Percentiles rank a stretch among this genome's conserved stretches.
phyloP scores from a whole-genome alignment of 2,797 vertebrate genomes.

The Trachurus trachurus region DNA sequence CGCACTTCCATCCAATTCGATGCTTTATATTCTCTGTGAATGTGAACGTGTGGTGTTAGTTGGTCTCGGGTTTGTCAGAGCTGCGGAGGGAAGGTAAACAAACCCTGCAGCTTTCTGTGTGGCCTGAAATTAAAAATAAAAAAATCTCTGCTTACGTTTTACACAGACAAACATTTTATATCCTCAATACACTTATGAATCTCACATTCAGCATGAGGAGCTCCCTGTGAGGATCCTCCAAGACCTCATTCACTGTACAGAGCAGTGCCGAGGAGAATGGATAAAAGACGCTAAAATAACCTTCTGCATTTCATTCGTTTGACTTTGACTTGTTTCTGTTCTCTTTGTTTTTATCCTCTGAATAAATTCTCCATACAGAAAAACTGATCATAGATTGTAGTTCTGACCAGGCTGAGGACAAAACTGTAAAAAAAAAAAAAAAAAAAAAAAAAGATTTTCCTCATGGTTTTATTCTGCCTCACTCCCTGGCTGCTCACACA shows the following conservation, averaged over 20 bases:
- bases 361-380: constrained; percentile 7
- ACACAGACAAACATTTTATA: constrained; percentile 56
- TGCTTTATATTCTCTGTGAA: not conserved
- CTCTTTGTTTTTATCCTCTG: constrained; percentile 7
- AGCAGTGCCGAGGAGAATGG: not conserved
- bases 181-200: constrained; percentile 39
- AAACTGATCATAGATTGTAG: not conserved
- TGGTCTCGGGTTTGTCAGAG: constrained; percentile 2
- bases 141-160: constrained; percentile 39
- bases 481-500: constrained; percentile 19
- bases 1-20: not conserved
- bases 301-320: constrained; percentile 22
- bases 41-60: not conserved
- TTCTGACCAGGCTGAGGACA: not conserved
- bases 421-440: too few relatives aligned
- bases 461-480: not conserved
- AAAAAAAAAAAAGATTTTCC: too few relatives aligned
- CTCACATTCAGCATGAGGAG: constrained; percentile 20
- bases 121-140: constrained; percentile 32
- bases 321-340: constrained; percentile 16
- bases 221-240: constrained; percentile 23
- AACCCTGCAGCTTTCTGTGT: constrained; percentile 29
- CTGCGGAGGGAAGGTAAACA: constrained; percentile 7
- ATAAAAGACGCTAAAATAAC: not conserved
- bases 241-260: constrained; percentile 26